phyloP scores from a whole-genome alignment of 2,888 invertebrate species.

The Drosophila recens region DNA sequence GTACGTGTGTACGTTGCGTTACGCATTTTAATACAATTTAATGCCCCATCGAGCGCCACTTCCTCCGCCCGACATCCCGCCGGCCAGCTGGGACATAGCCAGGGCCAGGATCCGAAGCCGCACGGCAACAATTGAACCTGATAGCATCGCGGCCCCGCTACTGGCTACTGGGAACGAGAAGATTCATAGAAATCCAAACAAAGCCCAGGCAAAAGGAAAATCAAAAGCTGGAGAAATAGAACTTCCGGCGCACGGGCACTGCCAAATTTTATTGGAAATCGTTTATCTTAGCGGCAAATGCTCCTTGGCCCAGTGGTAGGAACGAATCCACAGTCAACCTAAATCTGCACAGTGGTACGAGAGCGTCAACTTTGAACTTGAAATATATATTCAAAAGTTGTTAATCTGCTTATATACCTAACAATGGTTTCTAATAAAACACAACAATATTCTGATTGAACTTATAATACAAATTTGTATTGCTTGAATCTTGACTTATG shows the following conservation, averaged over 20 bases:
- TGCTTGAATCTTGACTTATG: too few species aligned
- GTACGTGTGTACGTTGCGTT: slow-evolving; percentile 67
- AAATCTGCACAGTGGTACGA: slow-evolving; percentile 52
- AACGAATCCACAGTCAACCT: slow-evolving; percentile 52
- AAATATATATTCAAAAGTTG: background rate
- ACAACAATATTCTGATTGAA: too few species aligned
- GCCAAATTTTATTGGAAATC: slow-evolving; percentile 79
- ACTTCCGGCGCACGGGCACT: slow-evolving; percentile 63
- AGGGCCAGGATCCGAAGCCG: slow-evolving; percentile 19
- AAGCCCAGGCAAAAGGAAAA: slow-evolving; percentile 32
- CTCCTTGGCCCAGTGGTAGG: slow-evolving; percentile 40
- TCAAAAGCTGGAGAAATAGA: slow-evolving; percentile 42
- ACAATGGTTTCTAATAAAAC: too few species aligned
- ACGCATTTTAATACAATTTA: slow-evolving; percentile 81
- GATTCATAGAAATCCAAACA: slow-evolving; percentile 38
- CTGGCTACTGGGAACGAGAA: slow-evolving; percentile 19
- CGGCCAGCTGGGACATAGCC: slow-evolving; percentile 16
- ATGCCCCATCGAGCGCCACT: slow-evolving; percentile 75
- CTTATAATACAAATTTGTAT: too few species aligned
- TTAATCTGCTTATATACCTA: too few species aligned
- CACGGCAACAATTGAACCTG: slow-evolving; percentile 68
- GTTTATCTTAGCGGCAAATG: slow-evolving; percentile 70
- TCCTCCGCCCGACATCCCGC: slow-evolving; percentile 39
- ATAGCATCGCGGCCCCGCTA: slow-evolving; percentile 57
- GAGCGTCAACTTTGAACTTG: background rate